Evolutionary conservation across 2,113 vertebrate species (phyloP).

Genomic region (Rhea pennata): DNA sequence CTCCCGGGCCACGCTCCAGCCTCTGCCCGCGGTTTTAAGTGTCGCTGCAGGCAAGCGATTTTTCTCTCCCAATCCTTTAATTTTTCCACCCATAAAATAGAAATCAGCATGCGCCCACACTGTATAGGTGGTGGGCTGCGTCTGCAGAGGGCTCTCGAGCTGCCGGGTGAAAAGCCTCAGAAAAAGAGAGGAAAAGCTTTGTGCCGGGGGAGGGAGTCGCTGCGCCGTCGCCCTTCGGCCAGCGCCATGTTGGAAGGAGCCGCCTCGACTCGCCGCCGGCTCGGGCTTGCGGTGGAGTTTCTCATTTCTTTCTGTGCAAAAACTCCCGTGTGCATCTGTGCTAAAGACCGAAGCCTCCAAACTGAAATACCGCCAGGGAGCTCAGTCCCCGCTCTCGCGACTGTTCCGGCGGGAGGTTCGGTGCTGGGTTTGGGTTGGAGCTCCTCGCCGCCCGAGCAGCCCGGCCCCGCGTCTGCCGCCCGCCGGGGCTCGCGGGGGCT

Average conservation of each 20-base stretch:
- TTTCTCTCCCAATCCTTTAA: background rate
- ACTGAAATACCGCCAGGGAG: background rate
- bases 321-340: background rate
- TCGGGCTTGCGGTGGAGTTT: fast-evolving
- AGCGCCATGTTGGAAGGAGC: background rate
- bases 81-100: background rate
- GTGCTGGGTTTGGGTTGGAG: background rate
- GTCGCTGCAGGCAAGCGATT: background rate
- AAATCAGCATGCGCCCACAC: fast-evolving
- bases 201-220: background rate
- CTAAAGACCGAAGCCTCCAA: background rate
- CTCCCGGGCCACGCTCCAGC: background rate
- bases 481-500: background rate
- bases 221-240: background rate
- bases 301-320: background rate
- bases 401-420: background rate
- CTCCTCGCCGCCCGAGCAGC: background rate
- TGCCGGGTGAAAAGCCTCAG: background rate
- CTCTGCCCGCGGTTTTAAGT: background rate
- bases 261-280: background rate
- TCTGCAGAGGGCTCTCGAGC: background rate
- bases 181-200: background rate
- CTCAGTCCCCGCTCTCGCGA: background rate
- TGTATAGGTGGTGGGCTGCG: background rate
- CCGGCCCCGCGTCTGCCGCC: background rate